Conservation (phyloP, 2,113 vertebrate species). For the Rhinopithecus roxellana region DNA sequence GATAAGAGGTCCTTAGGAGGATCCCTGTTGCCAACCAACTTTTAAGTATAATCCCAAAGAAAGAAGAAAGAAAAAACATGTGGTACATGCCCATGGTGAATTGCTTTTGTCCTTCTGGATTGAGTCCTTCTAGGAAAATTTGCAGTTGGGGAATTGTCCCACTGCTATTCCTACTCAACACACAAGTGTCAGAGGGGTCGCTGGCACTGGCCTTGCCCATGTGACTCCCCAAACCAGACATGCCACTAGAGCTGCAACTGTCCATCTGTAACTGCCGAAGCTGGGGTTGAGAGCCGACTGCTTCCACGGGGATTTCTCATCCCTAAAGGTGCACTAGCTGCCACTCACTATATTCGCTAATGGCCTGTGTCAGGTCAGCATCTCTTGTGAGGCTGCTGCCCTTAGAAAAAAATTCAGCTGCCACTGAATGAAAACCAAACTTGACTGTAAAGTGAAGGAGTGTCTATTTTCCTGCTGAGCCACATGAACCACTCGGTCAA, state of each 20-base stretch:
- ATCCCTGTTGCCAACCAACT: background rate
- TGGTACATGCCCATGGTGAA: background rate
- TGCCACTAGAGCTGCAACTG: background rate
- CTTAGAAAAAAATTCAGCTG: background rate
- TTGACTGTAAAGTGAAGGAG: background rate
- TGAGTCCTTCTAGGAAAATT: background rate
- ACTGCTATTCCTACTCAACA: background rate
- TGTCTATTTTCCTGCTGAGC: background rate
- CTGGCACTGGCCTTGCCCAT: background rate
- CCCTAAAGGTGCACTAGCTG: background rate
- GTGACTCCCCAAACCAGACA: background rate
- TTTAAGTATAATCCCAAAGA: background rate
- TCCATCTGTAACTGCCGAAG: background rate
- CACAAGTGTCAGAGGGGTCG: background rate
- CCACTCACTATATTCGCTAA: background rate
- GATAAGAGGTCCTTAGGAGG: background rate
- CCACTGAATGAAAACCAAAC: background rate
- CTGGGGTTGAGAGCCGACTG: background rate
- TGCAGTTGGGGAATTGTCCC: background rate
- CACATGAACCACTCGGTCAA: background rate
- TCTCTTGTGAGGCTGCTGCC: background rate
- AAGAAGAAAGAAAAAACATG: background rate
- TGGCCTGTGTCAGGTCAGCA: background rate
- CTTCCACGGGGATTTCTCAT: background rate
- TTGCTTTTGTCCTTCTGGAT: background rate